Evolutionary conservation across 2,113 vertebrate species (phyloP).

Genomic region (Leptobrachium leishanense): DNA sequence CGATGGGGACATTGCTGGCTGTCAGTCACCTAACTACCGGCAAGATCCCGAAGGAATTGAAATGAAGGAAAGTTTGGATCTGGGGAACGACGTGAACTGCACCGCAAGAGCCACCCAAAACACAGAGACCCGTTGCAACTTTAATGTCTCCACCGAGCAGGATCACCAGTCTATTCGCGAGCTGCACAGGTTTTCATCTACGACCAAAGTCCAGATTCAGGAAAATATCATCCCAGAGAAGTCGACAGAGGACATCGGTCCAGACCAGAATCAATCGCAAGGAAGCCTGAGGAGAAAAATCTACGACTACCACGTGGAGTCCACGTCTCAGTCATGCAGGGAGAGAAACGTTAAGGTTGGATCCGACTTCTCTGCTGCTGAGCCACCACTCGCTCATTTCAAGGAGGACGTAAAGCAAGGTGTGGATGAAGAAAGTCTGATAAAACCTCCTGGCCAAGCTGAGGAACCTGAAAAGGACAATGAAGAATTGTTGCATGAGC

Average conservation of each 20-base stretch:
- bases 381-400: background rate
- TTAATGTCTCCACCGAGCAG: slow-evolving; percentile 69
- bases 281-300: slow-evolving; percentile 74
- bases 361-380: background rate
- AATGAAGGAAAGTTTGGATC: slow-evolving; percentile 12
- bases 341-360: background rate
- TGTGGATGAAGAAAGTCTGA: background rate
- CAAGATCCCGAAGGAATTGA: slow-evolving; percentile 20
- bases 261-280: rapidly evolving
- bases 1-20: background rate
- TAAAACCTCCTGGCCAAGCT: background rate
- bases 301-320: slow-evolving; percentile 81
- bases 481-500: background rate
- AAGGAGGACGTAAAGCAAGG: background rate
- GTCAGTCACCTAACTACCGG: background rate
- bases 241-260: slow-evolving; percentile 38
- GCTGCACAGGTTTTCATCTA: slow-evolving; percentile 78
- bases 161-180: slow-evolving; percentile 53
- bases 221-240: slow-evolving; percentile 69
- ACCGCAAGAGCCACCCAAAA: slow-evolving; percentile 50
- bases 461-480: background rate
- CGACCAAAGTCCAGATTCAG: slow-evolving; percentile 76
- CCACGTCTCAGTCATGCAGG: slow-evolving; percentile 67
- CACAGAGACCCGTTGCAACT: slow-evolving; percentile 63
- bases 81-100: slow-evolving; percentile 30